Conservation (phyloP, 1,140 invertebrate species). For the Nebria ingens region DNA sequence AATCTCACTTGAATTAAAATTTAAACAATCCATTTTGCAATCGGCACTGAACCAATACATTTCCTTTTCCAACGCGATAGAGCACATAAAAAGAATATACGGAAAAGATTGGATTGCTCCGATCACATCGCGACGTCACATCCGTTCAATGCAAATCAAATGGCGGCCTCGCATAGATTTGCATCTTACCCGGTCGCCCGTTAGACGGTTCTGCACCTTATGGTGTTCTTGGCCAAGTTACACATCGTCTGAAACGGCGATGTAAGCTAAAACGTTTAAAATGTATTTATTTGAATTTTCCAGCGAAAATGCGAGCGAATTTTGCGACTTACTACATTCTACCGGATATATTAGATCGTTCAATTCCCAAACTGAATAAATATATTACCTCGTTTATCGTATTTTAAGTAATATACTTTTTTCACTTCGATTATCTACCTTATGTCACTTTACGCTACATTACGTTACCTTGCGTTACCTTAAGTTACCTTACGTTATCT, state of each 20-base stretch:
- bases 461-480: too few species aligned
- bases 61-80: background rate
- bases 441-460: too few species aligned
- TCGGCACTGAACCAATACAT: slow-evolving; percentile 1
- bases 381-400: too few species aligned
- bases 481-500: too few species aligned
- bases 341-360: too few species aligned
- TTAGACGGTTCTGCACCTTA: slow-evolving; percentile 5
- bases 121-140: background rate
- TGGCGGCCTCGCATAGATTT: slow-evolving; percentile 6
- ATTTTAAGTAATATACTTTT: too few species aligned
- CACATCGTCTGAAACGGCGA: background rate
- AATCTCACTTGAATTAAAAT: too few species aligned
- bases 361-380: too few species aligned
- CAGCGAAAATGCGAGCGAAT: background rate
- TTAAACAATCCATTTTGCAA: slow-evolving; percentile 7
- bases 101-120: too few species aligned
- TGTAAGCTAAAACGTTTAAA: slow-evolving; percentile 8
- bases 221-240: background rate
- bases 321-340: too few species aligned
- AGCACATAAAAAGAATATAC: too few species aligned
- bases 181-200: background rate
- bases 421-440: too few species aligned
- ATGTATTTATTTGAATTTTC: slow-evolving; percentile 12
- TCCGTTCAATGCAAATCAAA: slow-evolving; percentile 12